Conservation (phyloP, 2,113 vertebrate genomes). For the Otolemur garnettii region DNA sequence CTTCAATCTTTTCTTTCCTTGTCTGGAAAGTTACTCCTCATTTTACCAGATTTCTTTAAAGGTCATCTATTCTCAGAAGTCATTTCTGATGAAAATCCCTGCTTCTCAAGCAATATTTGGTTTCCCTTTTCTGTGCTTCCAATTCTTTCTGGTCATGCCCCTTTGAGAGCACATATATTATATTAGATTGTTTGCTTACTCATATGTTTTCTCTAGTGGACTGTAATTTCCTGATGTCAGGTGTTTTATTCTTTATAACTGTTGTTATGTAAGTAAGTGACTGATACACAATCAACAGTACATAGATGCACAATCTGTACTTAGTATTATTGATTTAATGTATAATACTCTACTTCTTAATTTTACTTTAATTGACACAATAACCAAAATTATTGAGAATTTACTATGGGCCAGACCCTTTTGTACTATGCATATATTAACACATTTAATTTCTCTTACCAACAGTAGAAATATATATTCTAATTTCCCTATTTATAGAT, state of each 20-base stretch:
- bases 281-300: neutral
- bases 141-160: neutral
- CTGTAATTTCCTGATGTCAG: neutral
- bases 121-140: neutral
- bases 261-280: neutral
- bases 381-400: neutral
- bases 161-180: neutral
- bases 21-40: neutral
- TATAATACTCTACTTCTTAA: neutral
- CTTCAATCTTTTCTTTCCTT: neutral
- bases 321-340: neutral
- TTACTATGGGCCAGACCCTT: neutral
- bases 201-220: neutral
- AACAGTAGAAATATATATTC: neutral
- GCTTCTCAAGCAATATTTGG: neutral
- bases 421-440: neutral
- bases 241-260: neutral
- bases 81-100: neutral
- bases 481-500: neutral
- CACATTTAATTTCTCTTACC: neutral
- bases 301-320: neutral
- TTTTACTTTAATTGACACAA: neutral
- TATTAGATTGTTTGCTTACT: neutral
- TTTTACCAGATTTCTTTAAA: neutral
- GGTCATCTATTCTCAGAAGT: neutral